Evolutionary conservation across 2,113 vertebrate species (phyloP), one percentile per base, ranked within the genome.

Genomic region (Periophthalmodon schlosseri): DNA sequence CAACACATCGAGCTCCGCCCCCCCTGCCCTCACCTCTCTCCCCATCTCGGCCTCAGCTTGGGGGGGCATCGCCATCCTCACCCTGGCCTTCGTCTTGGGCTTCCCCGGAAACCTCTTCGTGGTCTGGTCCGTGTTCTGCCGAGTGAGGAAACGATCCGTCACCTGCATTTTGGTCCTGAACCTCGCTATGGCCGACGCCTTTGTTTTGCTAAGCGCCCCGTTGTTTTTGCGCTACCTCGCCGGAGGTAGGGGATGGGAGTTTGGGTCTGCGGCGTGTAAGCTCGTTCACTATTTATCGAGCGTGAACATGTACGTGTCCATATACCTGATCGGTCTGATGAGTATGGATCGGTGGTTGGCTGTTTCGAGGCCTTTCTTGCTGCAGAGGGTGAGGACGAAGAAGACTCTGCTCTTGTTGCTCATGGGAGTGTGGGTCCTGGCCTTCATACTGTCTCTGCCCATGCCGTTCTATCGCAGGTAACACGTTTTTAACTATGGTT

Each of bases 281-380:
- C 90, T 83, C 5, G 88, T 96, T 70, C 95, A 96, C 77, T 97
- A 97, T 78, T 74, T 95, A 72, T 96, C 93, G 3, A 92, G 70
- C 0, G 93, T 96, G 75, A 96, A 96, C 87, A 97, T 97, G 96
- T 96, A 96, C 9, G 94, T 95, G 79, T 96, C 96, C 80, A 95
- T 97, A 74, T 94, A 96, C 88, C 93, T 97, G 78, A 96, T 96
- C 86, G 90, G 88, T 57, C 88, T 96, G 89, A 96, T 97, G 94
- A 96, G 96, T 75, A 83, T 95, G 85, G 95, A 97, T 89, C 95
- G 96, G 75, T 96, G 95, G 91, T 77, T 97, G 54, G 96, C 96
- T 0, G 95, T 96, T 56, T 87, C 86, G 0, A 91, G 87, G 44
- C 96, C 96, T 3, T 96, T 95, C 60, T 21, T 95, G 79, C 94